These are phyloP conservation scores for Melitaea athalia DNA, from an alignment of 2,888 invertebrate genomes.

Conservation along the genomic window DNA sequence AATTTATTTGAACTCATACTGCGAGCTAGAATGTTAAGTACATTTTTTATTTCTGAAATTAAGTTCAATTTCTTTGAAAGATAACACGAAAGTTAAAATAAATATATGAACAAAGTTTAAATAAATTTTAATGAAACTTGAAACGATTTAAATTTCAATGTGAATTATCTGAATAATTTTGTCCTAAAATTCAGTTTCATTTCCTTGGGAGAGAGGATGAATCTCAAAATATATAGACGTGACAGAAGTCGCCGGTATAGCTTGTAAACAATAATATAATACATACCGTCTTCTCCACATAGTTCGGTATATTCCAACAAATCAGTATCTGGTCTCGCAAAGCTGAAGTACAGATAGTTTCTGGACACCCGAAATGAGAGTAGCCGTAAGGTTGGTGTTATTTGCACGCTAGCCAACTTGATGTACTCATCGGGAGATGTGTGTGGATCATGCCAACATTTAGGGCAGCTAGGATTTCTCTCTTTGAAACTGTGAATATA, in stretches of 20 bases:
- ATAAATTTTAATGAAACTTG: too few relatives aligned
- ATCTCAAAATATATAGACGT: neutral
- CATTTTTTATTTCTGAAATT: too few relatives aligned
- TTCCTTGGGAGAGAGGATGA: too few relatives aligned
- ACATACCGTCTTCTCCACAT: slow-evolving; percentile 44
- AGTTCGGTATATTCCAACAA: slow-evolving; percentile 61
- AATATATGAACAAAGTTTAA: too few relatives aligned
- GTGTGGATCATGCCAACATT: slow-evolving; percentile 42
- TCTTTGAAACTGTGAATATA: slow-evolving; percentile 45
- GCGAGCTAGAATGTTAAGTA: too few relatives aligned
- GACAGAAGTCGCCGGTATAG: too few relatives aligned
- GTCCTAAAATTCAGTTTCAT: too few relatives aligned
- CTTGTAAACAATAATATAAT: neutral
- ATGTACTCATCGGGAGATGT: slow-evolving; percentile 39
- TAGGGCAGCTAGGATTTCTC: slow-evolving; percentile 38
- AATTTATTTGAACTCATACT: too few relatives aligned
- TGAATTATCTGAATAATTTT: too few relatives aligned
- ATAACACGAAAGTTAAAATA: too few relatives aligned
- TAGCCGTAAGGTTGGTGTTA: slow-evolving; percentile 57
- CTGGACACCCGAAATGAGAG: slow-evolving; percentile 67
- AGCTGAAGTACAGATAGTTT: slow-evolving; percentile 63
- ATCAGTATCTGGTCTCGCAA: slow-evolving; percentile 60
- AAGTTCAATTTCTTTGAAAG: too few relatives aligned
- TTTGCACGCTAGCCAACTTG: slow-evolving; percentile 57
- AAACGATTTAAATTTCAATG: too few relatives aligned